Evolutionary conservation across 2,888 invertebrate species (phyloP), one percentile per base, ranked within the genome.

Genomic region (Calliopum simillimum): DNA sequence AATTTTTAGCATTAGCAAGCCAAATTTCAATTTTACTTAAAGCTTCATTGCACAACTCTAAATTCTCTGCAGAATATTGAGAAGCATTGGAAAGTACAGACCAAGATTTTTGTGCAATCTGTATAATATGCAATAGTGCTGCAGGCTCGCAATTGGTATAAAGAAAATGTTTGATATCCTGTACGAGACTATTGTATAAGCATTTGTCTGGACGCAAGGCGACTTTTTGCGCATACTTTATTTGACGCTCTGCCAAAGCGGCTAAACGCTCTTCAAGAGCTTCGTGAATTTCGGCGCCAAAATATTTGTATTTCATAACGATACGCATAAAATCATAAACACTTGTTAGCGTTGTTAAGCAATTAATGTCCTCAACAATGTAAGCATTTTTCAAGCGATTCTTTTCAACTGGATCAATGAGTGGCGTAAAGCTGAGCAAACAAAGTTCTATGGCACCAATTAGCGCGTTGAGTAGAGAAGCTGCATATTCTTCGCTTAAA

Each of bases 321-420:
- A 83, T 81, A 70, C 79, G 79, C 79, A 85, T 82, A 43, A 85
- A 84, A 71, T 89, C 88, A 74, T 91, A 91, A 19, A 89, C 87
- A 12, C 88, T 87, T 11, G 89, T 85, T 59, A 92, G 82, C 12
- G 86, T 86, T 13, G 88, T 86, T 46, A 92, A 88, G 78, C 90
- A 89, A 21, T 85, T 82, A 3, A 94, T 89, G 82, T 95, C 93
- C 77, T 94, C 91, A 25, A 88, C 84, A 14, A 91, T 87, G 76
- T 95, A 93, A 56, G 89, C 84, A 12, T 92, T 88, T 85, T 94
- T 94, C 0, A 96, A 84, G 0, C 90, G 88, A 74, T 91, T 90
- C 84, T 95, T 95, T 70, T 93, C 91, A 0, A 94, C 91, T 0
- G 96, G 96, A 87, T 98, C 98, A 5, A 97, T 92, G 1, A 90